Conservation (phyloP, 2,113 vertebrate genomes). For the Burhinus bistriatus region DNA sequence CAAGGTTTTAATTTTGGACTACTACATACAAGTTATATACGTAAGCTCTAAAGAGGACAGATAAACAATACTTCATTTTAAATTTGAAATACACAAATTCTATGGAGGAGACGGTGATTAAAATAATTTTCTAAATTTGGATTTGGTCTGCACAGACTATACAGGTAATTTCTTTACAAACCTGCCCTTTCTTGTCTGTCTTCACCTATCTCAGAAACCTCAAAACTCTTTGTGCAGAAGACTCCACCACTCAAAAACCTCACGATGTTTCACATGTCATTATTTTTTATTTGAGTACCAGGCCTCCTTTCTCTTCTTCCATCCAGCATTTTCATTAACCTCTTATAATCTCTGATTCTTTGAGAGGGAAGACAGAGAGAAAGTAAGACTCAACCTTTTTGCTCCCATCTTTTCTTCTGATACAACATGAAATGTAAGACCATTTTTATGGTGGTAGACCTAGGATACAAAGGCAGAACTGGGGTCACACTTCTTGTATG, state of each 20-base stretch:
- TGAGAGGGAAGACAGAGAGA: neutral
- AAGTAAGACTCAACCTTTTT: neutral
- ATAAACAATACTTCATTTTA: neutral
- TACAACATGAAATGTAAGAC: neutral
- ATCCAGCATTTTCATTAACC: neutral
- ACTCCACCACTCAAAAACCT: neutral
- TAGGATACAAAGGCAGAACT: neutral
- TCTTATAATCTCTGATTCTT: neutral
- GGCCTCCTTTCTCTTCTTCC: neutral
- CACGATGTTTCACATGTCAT: neutral
- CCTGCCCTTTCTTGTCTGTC: neutral
- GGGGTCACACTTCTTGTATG: neutral
- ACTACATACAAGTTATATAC: neutral
- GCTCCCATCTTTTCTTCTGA: neutral
- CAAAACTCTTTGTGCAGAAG: neutral
- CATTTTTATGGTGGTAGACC: neutral
- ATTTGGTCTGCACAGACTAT: neutral
- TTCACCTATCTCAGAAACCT: neutral
- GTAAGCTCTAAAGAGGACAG: neutral
- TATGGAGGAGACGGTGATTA: neutral
- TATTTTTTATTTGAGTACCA: neutral
- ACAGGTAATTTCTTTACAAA: neutral
- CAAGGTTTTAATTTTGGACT: neutral
- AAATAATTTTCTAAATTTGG: neutral
- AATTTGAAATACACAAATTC: neutral